Evolutionary conservation across 2,113 vertebrate species (phyloP).

Genomic region (Elephantulus edwardii): DNA sequence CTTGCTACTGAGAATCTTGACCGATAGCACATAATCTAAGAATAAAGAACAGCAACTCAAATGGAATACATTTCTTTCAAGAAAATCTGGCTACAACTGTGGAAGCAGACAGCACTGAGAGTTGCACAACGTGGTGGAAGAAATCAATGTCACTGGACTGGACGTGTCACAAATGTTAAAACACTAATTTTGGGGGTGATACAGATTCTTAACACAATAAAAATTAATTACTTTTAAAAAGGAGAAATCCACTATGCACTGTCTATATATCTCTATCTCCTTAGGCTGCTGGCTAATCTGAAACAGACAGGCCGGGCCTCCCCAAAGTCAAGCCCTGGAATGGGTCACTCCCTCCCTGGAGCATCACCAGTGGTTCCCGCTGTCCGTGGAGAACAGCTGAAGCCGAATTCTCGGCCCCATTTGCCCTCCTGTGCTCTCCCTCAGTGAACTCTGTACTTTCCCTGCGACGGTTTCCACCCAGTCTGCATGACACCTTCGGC

Average conservation of each 20-base stretch:
- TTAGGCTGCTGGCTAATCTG: not conserved
- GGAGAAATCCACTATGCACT: not conserved
- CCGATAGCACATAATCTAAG: not conserved
- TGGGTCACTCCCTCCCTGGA: not conserved
- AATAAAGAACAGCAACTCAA: not conserved
- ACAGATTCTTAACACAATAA: too few relatives aligned
- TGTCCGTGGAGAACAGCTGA: not conserved
- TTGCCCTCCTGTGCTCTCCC: not conserved
- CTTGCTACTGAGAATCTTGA: slow-evolving; percentile 11
- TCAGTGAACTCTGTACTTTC: not conserved
- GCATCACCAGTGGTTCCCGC: not conserved
- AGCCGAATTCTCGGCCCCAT: not conserved
- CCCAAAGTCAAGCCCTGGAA: not conserved
- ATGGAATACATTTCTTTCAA: not conserved
- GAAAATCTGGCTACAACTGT: not conserved
- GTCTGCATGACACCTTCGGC: not conserved
- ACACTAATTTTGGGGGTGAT: not conserved
- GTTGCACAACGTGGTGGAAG: not conserved
- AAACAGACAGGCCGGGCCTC: not conserved
- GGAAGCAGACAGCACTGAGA: not conserved
- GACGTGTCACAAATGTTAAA: not conserved
- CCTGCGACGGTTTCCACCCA: not conserved
- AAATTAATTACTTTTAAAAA: too few relatives aligned
- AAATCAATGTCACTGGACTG: not conserved
- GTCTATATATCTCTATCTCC: not conserved